These are phyloP conservation scores for Abrostola triplasia DNA, from an alignment of 2,888 invertebrate species.

Conservation along the genomic window DNA sequence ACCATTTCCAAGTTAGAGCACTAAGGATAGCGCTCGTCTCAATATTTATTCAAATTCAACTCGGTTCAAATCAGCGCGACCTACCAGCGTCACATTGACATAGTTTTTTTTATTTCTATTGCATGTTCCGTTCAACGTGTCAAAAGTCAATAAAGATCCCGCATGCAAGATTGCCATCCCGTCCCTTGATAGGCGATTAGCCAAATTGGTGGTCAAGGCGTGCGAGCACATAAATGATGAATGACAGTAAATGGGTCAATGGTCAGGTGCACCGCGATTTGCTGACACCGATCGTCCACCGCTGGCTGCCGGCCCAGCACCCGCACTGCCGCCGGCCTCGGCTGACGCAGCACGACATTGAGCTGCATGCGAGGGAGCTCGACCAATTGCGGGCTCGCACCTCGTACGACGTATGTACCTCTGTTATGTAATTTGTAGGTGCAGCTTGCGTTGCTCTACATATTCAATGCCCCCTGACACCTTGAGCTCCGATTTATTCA, in stretches of 20 bases:
- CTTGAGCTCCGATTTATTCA: slow-evolving; percentile 14
- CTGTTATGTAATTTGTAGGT: neutral
- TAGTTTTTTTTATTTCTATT: slow-evolving; percentile 34
- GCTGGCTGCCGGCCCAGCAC: slow-evolving; percentile 83
- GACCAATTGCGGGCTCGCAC: slow-evolving; percentile 62
- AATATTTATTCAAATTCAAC: neutral
- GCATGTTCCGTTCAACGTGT: slow-evolving; percentile 33
- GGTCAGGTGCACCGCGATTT: slow-evolving; percentile 88
- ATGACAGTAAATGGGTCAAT: slow-evolving; percentile 26
- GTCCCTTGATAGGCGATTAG: slow-evolving; percentile 48
- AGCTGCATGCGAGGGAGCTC: slow-evolving; percentile 73
- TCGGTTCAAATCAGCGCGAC: slow-evolving; percentile 29
- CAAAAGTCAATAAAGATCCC: slow-evolving; percentile 34
- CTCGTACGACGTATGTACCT: slow-evolving; percentile 61
- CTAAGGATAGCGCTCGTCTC: no score
- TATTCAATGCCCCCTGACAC: neutral
- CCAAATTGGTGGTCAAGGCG: slow-evolving; percentile 51
- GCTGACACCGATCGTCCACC: slow-evolving; percentile 89
- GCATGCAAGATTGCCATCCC: slow-evolving; percentile 42
- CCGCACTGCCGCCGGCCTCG: slow-evolving; percentile 76
- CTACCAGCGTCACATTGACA: slow-evolving; percentile 15
- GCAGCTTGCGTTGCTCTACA: neutral
- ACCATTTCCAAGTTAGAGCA: no score
- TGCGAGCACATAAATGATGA: slow-evolving; percentile 26
- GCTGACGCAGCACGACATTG: slow-evolving; percentile 76